Base-by-base conservation (phyloP, 2,888 invertebrate genomes). In the Pterostichus madidus region DNA sequence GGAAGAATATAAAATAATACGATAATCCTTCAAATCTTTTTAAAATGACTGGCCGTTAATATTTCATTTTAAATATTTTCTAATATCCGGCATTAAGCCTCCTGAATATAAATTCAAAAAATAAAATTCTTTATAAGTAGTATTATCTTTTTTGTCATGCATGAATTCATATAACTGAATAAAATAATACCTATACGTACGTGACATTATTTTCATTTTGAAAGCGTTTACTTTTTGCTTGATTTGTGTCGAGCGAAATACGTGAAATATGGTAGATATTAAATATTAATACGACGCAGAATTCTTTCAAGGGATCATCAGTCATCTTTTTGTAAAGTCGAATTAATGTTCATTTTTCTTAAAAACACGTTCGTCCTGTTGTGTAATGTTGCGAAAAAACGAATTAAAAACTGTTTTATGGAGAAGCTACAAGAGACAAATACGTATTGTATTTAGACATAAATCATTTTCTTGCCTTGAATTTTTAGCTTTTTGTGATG, bases 281-380 rank as follows among this genome's bases (percentile, higher is more conserved):
- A 64, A 64, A 64, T 35, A 35, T 13, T 64, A 64, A 64, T 64
- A 64, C 64, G 64, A n/a, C 35, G 64, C 0, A 13, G 35, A 64
- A 31, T 59, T 75, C 71, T 75, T 76, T 76, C 76, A 15, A 31
- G 31, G 56, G 8, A 31, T n/a, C 76, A 76, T 76, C 76, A 76
- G 53, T 76, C 76, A 76, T 76, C 53, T 76, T 76, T 53, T 76
- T 76, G 53, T 35, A 15, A 76, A 76, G 76, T 46, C n/a, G 76
- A 35, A 53, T 73, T 35, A 35, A 76, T 76, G 52, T 53, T 76
- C 73, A 73, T 73, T 76, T 52, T 76, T 31, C 52, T 10, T 52
- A 15, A 15, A 76, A n/a, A 76, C 52, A 52, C 15, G 24, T 49
- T 49, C 75, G 75, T 76, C n/a, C 39, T 56, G 13, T 49, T 52